phyloP scores from a whole-genome alignment of 2,797 vertebrate species.

The Manis crassicaudata region DNA sequence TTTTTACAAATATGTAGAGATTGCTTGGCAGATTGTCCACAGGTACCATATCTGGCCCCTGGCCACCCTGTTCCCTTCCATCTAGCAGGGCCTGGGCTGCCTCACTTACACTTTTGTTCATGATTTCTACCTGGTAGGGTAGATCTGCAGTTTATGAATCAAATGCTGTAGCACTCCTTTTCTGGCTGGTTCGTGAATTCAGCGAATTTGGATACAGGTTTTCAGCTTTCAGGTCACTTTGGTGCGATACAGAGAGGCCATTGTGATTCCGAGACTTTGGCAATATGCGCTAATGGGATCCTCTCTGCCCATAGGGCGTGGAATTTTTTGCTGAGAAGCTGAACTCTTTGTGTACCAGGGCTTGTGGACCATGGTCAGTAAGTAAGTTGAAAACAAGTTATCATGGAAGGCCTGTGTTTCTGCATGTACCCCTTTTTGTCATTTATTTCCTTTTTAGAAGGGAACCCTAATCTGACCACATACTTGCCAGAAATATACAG shows the following conservation, averaged over 20 bases:
- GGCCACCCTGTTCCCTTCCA: not conserved
- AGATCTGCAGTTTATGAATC: slow-evolving; percentile 20
- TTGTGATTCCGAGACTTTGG: slow-evolving; percentile 44
- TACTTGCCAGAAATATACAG: not conserved
- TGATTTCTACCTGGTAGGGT: not conserved
- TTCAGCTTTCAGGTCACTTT: slow-evolving; percentile 9
- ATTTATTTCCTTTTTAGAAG: slow-evolving; percentile 32
- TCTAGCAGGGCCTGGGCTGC: not conserved
- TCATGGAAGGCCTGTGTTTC: not conserved
- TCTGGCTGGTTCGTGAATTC: not conserved
- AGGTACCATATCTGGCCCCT: not conserved
- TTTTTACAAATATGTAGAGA: not conserved
- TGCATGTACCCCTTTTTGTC: not conserved
- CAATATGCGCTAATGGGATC: slow-evolving; percentile 43
- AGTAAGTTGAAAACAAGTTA: slow-evolving; percentile 27
- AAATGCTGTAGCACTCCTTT: not conserved
- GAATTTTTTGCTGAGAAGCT: slow-evolving; percentile 97
- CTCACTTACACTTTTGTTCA: not conserved
- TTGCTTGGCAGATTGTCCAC: not conserved
- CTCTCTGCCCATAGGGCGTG: slow-evolving; percentile 89
- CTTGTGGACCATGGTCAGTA: slow-evolving; percentile 94
- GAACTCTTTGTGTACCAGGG: slow-evolving; percentile 95
- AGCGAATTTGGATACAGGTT: slow-evolving; percentile 21
- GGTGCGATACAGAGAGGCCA: slow-evolving; percentile 1
- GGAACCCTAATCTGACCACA: not conserved